phyloP scores from a whole-genome alignment of 1,140 invertebrate genomes.

The Drosophila pachea region DNA sequence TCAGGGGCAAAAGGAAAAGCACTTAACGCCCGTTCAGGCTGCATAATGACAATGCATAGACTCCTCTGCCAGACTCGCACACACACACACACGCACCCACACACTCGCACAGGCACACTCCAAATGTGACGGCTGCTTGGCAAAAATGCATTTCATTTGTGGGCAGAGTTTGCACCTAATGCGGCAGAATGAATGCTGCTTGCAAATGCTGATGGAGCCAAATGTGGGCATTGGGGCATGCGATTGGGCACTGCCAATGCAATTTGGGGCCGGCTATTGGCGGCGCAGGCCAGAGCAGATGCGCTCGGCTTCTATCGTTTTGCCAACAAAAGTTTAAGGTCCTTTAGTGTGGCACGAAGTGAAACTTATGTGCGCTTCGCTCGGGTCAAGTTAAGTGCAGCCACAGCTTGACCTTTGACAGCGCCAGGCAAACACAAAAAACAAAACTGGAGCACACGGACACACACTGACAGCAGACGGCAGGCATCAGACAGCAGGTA shows the following conservation, averaged over 20 bases:
- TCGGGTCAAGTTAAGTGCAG: neutral
- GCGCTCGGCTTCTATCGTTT: constrained; percentile 18
- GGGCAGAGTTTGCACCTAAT: constrained; percentile 37
- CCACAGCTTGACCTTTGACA: constrained; percentile 56
- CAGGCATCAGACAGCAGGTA: neutral
- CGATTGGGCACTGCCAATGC: constrained; percentile 17
- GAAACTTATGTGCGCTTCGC: constrained; percentile 9
- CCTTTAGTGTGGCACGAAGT: constrained; percentile 33
- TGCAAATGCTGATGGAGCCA: constrained; percentile 22
- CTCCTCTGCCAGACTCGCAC: constrained; percentile 5
- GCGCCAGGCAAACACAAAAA: constrained; percentile 42
- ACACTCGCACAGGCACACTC: constrained; percentile 40
- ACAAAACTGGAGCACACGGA: constrained; percentile 52
- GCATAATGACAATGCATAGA: constrained; percentile 42
- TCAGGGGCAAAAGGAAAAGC: constrained; percentile 64
- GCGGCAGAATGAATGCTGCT: constrained; percentile 37
- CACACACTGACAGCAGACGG: neutral
- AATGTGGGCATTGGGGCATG: constrained; percentile 4
- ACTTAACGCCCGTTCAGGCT: constrained; percentile 49
- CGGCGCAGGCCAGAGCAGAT: constrained; percentile 15
- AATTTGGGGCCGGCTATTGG: constrained; percentile 12
- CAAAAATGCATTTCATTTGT: constrained; percentile 66
- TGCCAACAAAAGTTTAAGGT: constrained; percentile 23
- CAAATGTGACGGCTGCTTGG: constrained; percentile 58
- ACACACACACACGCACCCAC: constrained; percentile 7